phyloP scores from a whole-genome alignment of 2,797 vertebrate species.

The Enteromius treurensis region DNA sequence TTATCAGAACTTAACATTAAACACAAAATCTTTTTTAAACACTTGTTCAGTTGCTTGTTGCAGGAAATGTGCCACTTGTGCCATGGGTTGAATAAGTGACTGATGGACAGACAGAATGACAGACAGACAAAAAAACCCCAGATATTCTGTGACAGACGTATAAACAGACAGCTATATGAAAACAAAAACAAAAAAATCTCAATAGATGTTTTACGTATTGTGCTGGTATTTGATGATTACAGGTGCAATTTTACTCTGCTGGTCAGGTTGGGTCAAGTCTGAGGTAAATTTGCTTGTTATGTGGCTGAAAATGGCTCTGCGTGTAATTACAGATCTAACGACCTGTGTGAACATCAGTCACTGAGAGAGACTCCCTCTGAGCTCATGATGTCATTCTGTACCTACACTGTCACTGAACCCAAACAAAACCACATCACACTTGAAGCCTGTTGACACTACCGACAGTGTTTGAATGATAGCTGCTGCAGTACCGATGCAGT shows the following conservation, averaged over 20 bases:
- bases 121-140: not conserved
- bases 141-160: not conserved
- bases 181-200: not conserved
- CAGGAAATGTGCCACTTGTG: not conserved
- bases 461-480: not conserved
- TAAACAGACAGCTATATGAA: not conserved
- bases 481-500: conserved; percentile 2
- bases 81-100: not conserved
- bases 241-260: conserved; percentile 18
- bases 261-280: conserved; percentile 13
- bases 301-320: not conserved
- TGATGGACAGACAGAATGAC: not conserved
- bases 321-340: conserved; percentile 39
- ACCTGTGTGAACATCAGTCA: conserved; percentile 35
- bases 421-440: conserved; percentile 21
- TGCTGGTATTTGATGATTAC: not conserved
- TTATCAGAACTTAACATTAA: not conserved
- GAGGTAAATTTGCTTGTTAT: conserved; percentile 27
- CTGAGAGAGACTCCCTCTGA: not conserved
- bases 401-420: not conserved
- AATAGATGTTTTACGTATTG: conserved; percentile 2
- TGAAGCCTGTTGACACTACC: not conserved
- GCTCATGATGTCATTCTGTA: conserved; percentile 27
- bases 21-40: not conserved
- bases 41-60: not conserved